Base-by-base conservation (phyloP, 2,113 vertebrate species). In the Hymenochirus boettgeri region DNA sequence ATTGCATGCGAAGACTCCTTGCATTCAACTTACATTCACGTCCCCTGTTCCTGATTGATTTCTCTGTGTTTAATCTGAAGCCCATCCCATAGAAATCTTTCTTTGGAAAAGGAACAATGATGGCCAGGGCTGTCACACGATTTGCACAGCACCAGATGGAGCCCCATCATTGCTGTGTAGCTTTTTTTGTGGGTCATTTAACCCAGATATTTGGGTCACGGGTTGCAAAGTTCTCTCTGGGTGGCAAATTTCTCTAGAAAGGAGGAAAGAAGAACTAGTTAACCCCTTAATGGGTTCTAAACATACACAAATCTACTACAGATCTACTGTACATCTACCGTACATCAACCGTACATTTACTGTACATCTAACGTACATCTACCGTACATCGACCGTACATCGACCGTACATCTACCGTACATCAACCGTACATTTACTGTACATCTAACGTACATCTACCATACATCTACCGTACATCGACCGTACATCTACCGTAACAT, bases 51-150 rank as follows among this genome's bases (percentile, higher is more conserved):
- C 18, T 53, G 59, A 48, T 39, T 65, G 17, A 60, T 67, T 70
- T 73, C 57, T 57, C 25, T 74, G 22, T 57, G 47, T 70, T 72
- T 58, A 24, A 61, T 73, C 69, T 57, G 8, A 51, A 52, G 62
- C 62, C 65, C 52, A 33, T 59, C 47, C 71, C 62, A 72, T 52
- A 19, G 19, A 23, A 33, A 24, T 48, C 21, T 25, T 47, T 56
- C 52, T 35, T 13, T 35, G 1, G n/a, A 47, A 35, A 13, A 70
- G 37, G 12, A 24, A 37, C 59, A 35, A 12, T 45, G 39, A 51
- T 56, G 23, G 1, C 61, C 46, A 63, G 69, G 63, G 37, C 51
- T 67, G 2, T 74, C 23, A 1, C 7, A 7, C 0, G 24, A 27
- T 77, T 71, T 54, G 61, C 47, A 39, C 50, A 50, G 17, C 23